Evolutionary conservation across 2,113 vertebrate genomes (phyloP).

Genomic region (Anguilla rostrata): DNA sequence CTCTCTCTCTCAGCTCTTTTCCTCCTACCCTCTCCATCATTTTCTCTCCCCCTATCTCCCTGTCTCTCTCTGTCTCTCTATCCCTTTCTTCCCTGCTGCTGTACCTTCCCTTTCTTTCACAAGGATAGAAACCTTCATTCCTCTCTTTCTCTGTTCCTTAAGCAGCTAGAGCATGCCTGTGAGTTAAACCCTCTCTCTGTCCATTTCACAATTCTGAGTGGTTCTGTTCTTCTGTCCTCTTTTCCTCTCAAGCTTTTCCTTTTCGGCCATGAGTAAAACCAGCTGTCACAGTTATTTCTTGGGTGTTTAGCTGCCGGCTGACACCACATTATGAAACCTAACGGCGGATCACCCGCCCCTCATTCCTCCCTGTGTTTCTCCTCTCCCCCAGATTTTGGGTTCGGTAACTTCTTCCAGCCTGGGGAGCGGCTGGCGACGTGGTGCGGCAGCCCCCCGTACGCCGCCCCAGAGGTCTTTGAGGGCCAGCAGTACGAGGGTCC

Average conservation of each 20-base stretch:
- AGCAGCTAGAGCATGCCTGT: too few species aligned
- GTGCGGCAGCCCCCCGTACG: slow-evolving; percentile 86
- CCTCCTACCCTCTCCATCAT: background rate
- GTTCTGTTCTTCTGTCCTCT: background rate
- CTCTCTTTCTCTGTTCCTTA: background rate
- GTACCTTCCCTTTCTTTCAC: background rate
- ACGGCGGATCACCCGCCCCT: too few species aligned
- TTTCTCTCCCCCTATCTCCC: background rate
- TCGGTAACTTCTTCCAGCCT: slow-evolving; percentile 83
- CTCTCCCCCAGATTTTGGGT: slow-evolving; percentile 78
- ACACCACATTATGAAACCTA: too few species aligned
- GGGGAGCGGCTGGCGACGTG: slow-evolving; percentile 80
- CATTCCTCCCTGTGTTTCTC: background rate
- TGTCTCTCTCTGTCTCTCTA: background rate
- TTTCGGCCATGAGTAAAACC: background rate
- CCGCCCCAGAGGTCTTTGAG: slow-evolving; percentile 85
- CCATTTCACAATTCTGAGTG: too few species aligned
- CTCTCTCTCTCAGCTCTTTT: background rate
- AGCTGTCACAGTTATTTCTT: background rate
- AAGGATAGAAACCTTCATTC: background rate
- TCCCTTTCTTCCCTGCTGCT: background rate
- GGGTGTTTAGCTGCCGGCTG: background rate
- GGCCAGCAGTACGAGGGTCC: slow-evolving; percentile 85
- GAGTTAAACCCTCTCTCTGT: too few species aligned
- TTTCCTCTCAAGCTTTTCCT: background rate